Evolutionary conservation across 2,888 invertebrate species (phyloP).

Genomic region (Kryphioiulus occultus): DNA sequence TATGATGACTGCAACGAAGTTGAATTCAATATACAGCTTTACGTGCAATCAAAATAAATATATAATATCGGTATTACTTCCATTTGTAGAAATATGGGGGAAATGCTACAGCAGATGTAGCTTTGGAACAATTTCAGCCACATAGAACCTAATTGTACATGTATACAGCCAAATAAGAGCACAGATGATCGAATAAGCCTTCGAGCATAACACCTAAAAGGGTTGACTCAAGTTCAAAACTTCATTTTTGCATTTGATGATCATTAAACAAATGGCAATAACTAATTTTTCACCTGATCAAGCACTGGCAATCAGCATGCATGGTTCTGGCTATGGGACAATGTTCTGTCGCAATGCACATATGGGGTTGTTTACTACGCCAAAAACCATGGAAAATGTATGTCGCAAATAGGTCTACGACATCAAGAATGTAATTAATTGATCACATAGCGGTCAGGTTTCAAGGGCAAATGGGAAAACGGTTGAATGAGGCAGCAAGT

Average conservation of each 20-base stretch:
- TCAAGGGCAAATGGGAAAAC: neutral
- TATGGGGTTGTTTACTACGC: neutral
- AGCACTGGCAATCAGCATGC: neutral
- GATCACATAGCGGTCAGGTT: neutral
- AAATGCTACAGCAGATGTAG: no score
- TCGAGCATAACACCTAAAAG: neutral
- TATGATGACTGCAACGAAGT: no score
- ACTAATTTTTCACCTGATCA: neutral
- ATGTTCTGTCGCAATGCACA: neutral
- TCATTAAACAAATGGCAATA: neutral
- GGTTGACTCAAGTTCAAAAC: neutral
- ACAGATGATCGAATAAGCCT: no score
- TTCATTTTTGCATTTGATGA: neutral
- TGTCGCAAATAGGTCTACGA: neutral
- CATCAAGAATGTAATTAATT: neutral
- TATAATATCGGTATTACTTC: no score
- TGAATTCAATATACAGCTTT: no score
- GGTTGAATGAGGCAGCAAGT: neutral
- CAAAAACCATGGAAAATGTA: neutral
- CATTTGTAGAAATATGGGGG: no score
- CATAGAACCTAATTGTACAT: no score
- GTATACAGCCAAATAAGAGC: no score
- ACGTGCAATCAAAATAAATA: no score
- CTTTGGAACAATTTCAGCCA: no score
- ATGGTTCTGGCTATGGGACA: neutral